Percentiles rank a stretch among this genome's conserved stretches.
Evolutionary conservation across 2,888 invertebrate species (phyloP).

Genomic region (Ischnus inquisitorius): DNA sequence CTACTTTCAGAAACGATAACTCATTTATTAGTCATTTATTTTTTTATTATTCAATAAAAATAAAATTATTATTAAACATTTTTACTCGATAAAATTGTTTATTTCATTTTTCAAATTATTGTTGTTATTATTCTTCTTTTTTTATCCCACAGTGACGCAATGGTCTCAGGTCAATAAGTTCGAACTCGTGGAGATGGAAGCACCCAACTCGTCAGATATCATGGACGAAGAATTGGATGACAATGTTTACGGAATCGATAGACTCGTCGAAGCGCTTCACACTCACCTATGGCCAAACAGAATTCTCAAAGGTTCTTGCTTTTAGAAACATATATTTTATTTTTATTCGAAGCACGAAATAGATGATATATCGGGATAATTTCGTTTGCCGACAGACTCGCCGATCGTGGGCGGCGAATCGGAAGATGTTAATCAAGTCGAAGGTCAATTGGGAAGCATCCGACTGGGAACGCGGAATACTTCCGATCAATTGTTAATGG

Average conservation of each 20-base stretch:
- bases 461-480: constrained; percentile 71
- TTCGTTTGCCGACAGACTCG: constrained; percentile 36
- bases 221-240: constrained; percentile 86
- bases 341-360: background rate
- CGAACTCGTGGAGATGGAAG: constrained; percentile 89
- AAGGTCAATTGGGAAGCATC: constrained; percentile 80
- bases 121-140: constrained; percentile 14
- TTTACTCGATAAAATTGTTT: too few species aligned
- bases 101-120: constrained; percentile 16
- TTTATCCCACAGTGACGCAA: constrained; percentile 85
- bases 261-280: constrained; percentile 90
- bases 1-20: background rate
- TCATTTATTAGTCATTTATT: too few species aligned
- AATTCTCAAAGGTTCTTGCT: constrained; percentile 87
- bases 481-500: constrained; percentile 78
- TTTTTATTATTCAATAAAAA: too few species aligned
- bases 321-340: too few species aligned
- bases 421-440: constrained; percentile 77
- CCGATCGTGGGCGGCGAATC: constrained; percentile 69
- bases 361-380: background rate
- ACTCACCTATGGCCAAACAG: constrained; percentile 92
- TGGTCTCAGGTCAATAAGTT: constrained; percentile 90
- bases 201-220: constrained; percentile 81
- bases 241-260: constrained; percentile 89
- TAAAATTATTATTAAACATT: too few species aligned